Evolutionary conservation across 2,888 invertebrate species (phyloP), one percentile per base, ranked within the genome.

Genomic region (Ametastegia equiseti): DNA sequence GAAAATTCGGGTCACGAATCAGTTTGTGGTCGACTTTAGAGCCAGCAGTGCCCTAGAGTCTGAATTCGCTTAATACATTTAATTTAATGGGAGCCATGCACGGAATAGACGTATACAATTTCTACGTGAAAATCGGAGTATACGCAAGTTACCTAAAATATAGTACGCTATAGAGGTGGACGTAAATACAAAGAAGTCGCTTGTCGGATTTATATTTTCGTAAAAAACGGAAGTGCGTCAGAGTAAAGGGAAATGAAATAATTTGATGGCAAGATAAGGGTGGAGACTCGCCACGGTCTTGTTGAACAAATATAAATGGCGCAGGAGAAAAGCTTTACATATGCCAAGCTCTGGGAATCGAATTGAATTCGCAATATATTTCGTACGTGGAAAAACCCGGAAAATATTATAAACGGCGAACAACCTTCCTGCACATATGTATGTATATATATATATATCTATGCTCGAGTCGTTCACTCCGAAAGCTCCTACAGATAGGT

Each of bases 1-100:
- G 23, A 67, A 39, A 67, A 67, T 67, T 67, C 67, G 36, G 4
- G 36, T 67, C 67, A 39, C 67, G 67, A 67, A 67, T 39, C 67
- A 67, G 67, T 67, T 67, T 67, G 36, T 39, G 36, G 39, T 67
- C 11, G 36, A 67, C 19, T 67, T 39, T 67, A 45, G 27, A 71
- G 47, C n/a, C 71, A 71, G 45, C 47, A 30, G 0, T 7, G 27
- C 47, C 45, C 45, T 23, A 30, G 71, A 71, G 71, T 71, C 45
- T 45, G 30, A 71, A 71, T 71, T 45, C 45, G 47, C 27, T 23
- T 45, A 71, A 71, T 71, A 47, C 47, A 23, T 45, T 71, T 27
- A 42, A 47, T 71, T 71, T 45, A 71, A 47, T 71, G 71, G 67
- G 47, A 42, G 47, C 71, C 47, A 27, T 60, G 19, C 7, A 63